Evolutionary conservation across 2,113 vertebrate species (phyloP).

Genomic region (Bucco capensis): DNA sequence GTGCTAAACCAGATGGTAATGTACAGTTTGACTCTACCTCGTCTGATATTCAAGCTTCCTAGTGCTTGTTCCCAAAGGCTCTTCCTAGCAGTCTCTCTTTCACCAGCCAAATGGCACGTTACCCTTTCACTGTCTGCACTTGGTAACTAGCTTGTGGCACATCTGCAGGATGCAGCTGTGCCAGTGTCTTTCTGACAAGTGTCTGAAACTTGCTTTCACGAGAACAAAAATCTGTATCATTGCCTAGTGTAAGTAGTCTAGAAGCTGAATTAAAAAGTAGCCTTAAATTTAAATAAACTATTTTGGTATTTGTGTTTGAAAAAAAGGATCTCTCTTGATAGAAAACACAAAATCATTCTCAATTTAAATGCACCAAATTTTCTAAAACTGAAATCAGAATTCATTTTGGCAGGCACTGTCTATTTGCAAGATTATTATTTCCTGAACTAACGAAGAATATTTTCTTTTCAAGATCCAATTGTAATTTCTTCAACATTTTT

Average conservation of each 20-base stretch:
- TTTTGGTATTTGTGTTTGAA: background rate
- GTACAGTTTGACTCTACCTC: constrained; percentile 11
- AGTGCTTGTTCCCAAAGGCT: background rate
- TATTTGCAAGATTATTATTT: background rate
- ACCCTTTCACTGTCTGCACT: background rate
- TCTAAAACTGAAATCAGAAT: background rate
- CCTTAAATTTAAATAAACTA: background rate
- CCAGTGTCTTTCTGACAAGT: background rate
- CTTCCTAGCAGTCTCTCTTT: background rate
- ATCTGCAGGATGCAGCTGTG: constrained; percentile 23
- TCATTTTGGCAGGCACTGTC: background rate
- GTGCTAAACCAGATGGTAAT: constrained; percentile 16
- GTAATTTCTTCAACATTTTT: background rate
- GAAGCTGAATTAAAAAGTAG: background rate
- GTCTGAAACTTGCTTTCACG: background rate
- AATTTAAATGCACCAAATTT: background rate
- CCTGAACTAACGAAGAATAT: background rate
- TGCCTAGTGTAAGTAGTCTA: background rate
- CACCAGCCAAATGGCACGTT: background rate
- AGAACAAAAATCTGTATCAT: background rate
- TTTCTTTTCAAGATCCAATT: background rate
- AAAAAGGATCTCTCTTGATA: background rate
- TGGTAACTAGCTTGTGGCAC: background rate
- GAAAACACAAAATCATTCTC: background rate
- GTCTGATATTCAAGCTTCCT: background rate